Evolutionary conservation across 2,113 vertebrate species (phyloP).

Genomic region (Lampris incognitus): DNA sequence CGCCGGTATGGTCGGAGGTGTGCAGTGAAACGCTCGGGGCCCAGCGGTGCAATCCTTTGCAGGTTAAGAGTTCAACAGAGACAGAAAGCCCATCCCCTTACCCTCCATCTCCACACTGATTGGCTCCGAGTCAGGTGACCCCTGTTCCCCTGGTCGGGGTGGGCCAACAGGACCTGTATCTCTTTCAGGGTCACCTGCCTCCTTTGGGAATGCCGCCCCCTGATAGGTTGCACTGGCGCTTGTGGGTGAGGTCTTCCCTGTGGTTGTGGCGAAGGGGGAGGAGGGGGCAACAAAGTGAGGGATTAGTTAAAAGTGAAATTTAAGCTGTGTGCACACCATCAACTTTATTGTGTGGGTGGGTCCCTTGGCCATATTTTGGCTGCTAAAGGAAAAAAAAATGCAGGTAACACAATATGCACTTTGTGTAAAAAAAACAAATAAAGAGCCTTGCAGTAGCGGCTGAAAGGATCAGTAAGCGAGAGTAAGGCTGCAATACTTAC

Average conservation of each 20-base stretch:
- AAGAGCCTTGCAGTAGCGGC: too few relatives aligned
- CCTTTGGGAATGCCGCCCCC: conserved; percentile 80
- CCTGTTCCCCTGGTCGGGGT: conserved; percentile 82
- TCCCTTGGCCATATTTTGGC: too few relatives aligned
- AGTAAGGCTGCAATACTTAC: too few relatives aligned
- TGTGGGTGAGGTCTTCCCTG: conserved; percentile 87
- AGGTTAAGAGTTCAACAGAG: conserved; percentile 66
- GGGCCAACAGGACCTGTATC: conserved; percentile 84
- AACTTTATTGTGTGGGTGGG: too few relatives aligned
- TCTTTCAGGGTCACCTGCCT: conserved; percentile 83
- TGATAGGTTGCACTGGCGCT: conserved; percentile 83
- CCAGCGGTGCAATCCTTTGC: conserved; percentile 78
- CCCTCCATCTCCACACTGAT: conserved; percentile 90
- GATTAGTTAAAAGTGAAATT: conserved; percentile 80
- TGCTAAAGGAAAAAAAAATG: too few relatives aligned
- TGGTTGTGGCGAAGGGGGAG: conserved; percentile 77
- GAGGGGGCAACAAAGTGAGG: conserved; percentile 80
- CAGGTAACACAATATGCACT: too few relatives aligned
- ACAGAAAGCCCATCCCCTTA: conserved; percentile 83
- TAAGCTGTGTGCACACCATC: background rate
- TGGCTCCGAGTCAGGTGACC: conserved; percentile 85
- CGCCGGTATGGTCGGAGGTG: conserved; percentile 62
- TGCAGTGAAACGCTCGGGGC: conserved; percentile 66
- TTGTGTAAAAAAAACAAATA: too few relatives aligned
- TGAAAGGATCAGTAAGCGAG: too few relatives aligned